phyloP scores from a whole-genome alignment of 2,797 vertebrate species.

The Tinamus major region DNA sequence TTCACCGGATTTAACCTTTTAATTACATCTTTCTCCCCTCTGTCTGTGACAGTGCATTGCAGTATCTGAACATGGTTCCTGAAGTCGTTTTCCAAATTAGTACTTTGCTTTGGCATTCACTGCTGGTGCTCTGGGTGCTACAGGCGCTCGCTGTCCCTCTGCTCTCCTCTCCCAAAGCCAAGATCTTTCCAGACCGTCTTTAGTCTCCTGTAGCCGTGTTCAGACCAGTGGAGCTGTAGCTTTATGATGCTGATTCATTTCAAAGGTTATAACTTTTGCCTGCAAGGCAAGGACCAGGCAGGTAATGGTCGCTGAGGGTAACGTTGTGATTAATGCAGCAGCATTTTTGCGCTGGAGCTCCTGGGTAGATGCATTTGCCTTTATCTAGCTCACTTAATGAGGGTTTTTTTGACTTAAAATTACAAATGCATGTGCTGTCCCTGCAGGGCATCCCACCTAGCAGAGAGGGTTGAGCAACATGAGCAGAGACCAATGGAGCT shows the following conservation, averaged over 20 bases:
- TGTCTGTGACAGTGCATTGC: not conserved
- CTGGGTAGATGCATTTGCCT: not conserved
- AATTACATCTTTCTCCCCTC: not conserved
- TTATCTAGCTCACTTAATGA: not conserved
- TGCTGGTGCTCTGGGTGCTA: not conserved
- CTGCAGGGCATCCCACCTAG: not conserved
- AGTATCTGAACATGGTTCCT: not conserved
- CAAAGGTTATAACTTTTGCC: not conserved
- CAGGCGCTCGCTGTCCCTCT: not conserved
- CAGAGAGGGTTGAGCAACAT: not conserved
- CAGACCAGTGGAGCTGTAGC: not conserved
- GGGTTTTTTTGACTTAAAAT: not conserved
- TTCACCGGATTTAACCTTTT: not conserved
- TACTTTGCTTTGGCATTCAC: not conserved
- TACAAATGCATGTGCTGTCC: not conserved
- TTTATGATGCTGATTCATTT: not conserved
- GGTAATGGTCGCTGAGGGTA: not conserved
- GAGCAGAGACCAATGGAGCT: not conserved
- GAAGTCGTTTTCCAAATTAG: not conserved
- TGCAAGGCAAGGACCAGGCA: not conserved
- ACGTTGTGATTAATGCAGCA: not conserved
- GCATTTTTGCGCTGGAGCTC: not conserved
- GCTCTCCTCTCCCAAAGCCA: not conserved
- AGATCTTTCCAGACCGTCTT: not conserved
- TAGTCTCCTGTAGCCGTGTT: not conserved